Conservation (phyloP, 30 jellyfish, hydroid and myxozoan genomes). For the Turritopsis rubra region DNA sequence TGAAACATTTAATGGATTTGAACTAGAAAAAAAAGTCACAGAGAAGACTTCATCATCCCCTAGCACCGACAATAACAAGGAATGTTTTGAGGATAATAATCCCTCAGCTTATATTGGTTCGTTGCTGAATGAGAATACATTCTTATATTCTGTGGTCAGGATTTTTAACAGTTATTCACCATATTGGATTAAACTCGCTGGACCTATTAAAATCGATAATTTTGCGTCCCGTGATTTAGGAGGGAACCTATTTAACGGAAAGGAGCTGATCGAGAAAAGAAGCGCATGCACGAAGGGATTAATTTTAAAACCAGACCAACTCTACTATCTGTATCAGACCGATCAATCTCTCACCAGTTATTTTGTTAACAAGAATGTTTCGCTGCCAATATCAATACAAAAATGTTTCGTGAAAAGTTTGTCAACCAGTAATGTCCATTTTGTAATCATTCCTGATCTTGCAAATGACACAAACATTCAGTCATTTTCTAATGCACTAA, state of each 20-base stretch:
- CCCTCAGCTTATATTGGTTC: constrained; percentile 39
- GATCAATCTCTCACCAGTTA: neutral
- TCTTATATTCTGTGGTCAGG: constrained; percentile 37
- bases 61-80: neutral
- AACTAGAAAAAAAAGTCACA: neutral
- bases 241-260: constrained; percentile 31
- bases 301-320: neutral
- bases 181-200: constrained; percentile 27
- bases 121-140: constrained; percentile 38
- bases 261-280: constrained; percentile 1
- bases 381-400: neutral
- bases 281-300: constrained; percentile 29
- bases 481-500: neutral
- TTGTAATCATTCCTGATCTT: constrained; percentile 1
- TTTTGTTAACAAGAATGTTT: neutral
- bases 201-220: neutral
- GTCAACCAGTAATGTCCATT: neutral
- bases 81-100: constrained; percentile 31
- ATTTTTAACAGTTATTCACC: constrained; percentile 47
- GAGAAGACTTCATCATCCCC: neutral
- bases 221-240: constrained; percentile 31
- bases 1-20: neutral
- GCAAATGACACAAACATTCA: neutral
- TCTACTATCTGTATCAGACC: neutral
- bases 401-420: constrained; percentile 4